phyloP scores from a whole-genome alignment of 2,888 invertebrate species.

The Stenotaenia linearis region DNA sequence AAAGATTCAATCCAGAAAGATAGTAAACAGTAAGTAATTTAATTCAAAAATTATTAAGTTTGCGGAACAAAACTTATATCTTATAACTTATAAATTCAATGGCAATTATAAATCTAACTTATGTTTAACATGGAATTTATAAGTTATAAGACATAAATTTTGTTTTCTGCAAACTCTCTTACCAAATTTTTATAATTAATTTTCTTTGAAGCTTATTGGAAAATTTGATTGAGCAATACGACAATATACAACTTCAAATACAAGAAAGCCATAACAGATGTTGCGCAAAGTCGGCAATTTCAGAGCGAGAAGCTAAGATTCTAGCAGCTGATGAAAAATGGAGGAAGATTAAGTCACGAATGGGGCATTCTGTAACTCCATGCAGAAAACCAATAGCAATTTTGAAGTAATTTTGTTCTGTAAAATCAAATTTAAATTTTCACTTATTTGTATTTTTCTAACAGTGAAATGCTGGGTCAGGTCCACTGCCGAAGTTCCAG shows the following conservation, averaged over 20 bases:
- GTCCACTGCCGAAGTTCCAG: slow-evolving; percentile 33
- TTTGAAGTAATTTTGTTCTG: slow-evolving; percentile 38
- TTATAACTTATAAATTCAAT: no score
- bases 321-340: slow-evolving; percentile 43
- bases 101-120: no score
- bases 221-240: background rate
- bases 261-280: background rate
- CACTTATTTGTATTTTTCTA: background rate
- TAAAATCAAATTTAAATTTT: no score
- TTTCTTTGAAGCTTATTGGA: background rate
- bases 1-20: slow-evolving; percentile 8
- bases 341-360: slow-evolving; percentile 40
- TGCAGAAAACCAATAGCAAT: slow-evolving; percentile 38
- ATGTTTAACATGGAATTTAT: no score
- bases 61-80: no score
- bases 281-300: slow-evolving; percentile 11
- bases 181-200: no score
- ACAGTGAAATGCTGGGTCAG: slow-evolving; percentile 33
- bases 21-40: background rate
- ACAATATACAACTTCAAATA: background rate
- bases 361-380: slow-evolving; percentile 37
- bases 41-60: no score
- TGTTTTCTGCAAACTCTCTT: no score
- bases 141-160: no score
- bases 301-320: slow-evolving; percentile 42